Percentiles rank a stretch among this genome's conserved stretches.
phyloP scores from a whole-genome alignment of 2,113 vertebrate species.

The Mormoops blainvillei region DNA sequence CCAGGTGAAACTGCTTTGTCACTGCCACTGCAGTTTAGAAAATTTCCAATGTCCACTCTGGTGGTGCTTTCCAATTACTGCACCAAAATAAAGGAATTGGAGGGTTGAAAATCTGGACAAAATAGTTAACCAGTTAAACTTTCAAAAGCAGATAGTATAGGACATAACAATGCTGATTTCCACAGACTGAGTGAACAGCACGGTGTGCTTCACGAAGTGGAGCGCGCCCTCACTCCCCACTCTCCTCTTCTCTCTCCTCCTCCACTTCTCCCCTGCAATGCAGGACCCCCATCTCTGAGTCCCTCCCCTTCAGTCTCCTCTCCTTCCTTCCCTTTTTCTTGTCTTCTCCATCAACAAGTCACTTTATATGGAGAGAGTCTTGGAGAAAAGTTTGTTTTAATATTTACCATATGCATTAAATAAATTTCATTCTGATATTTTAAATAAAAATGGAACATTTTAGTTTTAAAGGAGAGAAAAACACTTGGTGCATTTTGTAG shows the following conservation, averaged over 20 bases:
- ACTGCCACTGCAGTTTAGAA: not conserved
- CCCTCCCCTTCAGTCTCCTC: too few relatives aligned
- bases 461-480: not conserved
- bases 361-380: not conserved
- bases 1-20: not conserved
- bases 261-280: not conserved
- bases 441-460: not conserved
- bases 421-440: not conserved
- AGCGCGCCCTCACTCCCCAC: not conserved
- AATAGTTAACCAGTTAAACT: not conserved
- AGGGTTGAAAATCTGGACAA: not conserved
- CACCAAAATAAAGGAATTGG: not conserved
- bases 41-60: not conserved
- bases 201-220: not conserved
- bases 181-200: not conserved
- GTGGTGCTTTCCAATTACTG: not conserved
- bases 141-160: not conserved
- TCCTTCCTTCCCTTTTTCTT: not conserved
- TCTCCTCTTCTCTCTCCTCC: not conserved
- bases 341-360: not conserved
- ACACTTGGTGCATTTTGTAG: not conserved
- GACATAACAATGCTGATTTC: not conserved
- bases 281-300: too few relatives aligned
- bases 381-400: not conserved
- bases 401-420: not conserved